Percentiles rank a stretch among this genome's conserved stretches.
Evolutionary conservation across 2,113 vertebrate species (phyloP).

Genomic region (Tychaedon coryphoeus): DNA sequence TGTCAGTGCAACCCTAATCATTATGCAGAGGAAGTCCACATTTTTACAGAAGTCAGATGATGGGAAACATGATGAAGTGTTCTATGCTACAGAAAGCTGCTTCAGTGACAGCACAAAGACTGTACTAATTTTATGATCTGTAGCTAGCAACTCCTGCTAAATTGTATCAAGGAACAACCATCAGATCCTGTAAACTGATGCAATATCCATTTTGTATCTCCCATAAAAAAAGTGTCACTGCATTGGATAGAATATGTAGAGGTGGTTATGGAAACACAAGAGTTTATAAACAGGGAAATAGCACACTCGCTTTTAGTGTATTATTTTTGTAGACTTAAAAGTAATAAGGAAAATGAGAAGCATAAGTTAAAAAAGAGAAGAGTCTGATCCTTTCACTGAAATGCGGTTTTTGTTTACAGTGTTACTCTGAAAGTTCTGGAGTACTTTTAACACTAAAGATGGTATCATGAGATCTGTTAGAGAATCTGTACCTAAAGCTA

Average conservation of each 20-base stretch:
- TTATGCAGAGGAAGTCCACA: not conserved
- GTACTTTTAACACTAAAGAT: not conserved
- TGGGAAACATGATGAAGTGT: not conserved
- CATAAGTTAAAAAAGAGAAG: not conserved
- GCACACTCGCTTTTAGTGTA: not conserved
- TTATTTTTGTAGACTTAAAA: not conserved
- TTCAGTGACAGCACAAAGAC: not conserved
- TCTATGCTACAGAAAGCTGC: not conserved
- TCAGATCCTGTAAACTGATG: not conserved
- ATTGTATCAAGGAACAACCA: not conserved
- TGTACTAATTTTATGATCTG: not conserved
- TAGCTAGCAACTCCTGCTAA: not conserved
- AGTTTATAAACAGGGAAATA: conserved; percentile 1
- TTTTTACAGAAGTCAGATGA: not conserved
- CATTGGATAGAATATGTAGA: not conserved
- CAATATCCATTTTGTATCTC: not conserved
- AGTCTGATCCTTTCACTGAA: not conserved
- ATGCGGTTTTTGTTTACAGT: not conserved
- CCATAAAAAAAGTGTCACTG: not conserved
- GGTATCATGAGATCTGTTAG: not conserved
- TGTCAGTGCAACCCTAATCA: not conserved
- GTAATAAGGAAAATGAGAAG: not conserved
- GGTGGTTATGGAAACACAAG: not conserved
- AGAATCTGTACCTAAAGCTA: not conserved
- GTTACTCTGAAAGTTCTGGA: not conserved